A percentile compares a stretch with the other conserved stretches of the same genome.
These are phyloP conservation scores for Alviniconcha strummeri DNA, from an alignment of 2,888 invertebrate genomes.

Conservation along the genomic window DNA sequence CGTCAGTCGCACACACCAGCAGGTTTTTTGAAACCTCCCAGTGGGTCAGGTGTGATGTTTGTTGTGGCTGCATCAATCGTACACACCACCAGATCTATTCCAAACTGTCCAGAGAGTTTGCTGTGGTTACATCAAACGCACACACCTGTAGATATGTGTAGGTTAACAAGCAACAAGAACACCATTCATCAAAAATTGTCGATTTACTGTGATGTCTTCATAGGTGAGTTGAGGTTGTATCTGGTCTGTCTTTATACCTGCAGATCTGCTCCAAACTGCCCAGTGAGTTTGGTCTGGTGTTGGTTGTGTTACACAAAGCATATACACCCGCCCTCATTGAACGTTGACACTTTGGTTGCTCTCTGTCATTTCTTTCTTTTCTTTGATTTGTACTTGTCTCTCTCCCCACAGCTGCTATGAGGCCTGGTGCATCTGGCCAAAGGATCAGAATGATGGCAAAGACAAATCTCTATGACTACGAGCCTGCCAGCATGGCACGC, in stretches of 20 bases:
- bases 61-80: conserved; percentile 50
- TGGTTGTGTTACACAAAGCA: neutral
- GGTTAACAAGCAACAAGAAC: too few relatives aligned
- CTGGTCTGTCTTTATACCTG: neutral
- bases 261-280: conserved; percentile 61
- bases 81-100: conserved; percentile 56
- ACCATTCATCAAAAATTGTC: neutral
- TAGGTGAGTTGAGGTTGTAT: neutral
- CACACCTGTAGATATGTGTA: conserved; percentile 48
- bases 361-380: neutral
- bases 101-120: conserved; percentile 57
- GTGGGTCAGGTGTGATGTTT: conserved; percentile 37
- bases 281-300: conserved; percentile 43
- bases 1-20: conserved; percentile 51
- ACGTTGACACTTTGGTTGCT: neutral
- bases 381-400: neutral
- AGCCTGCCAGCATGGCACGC: conserved; percentile 46
- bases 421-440: neutral
- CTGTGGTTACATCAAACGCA: conserved; percentile 52
- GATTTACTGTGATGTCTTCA: neutral
- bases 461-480: conserved; percentile 59
- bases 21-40: conserved; percentile 59
- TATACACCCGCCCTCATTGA: neutral
- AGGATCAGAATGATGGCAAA: neutral
- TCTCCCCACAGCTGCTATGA: neutral